These are phyloP conservation scores for Rhinophrynus dorsalis DNA, from an alignment of 2,797 vertebrate species.

Conservation along the genomic window DNA sequence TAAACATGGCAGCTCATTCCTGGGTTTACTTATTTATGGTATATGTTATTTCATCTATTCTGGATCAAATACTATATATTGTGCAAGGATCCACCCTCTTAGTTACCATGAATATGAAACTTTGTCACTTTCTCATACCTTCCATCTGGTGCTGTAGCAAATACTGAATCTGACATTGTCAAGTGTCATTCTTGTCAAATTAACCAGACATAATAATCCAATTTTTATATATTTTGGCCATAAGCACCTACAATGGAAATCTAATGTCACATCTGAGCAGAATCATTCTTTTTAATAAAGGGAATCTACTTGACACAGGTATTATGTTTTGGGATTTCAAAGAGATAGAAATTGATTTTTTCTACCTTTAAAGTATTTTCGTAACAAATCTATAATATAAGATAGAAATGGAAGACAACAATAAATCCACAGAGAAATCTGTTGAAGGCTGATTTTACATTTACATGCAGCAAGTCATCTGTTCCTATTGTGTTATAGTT, in stretches of 20 bases:
- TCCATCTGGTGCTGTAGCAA: not conserved
- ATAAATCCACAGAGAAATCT: conserved; percentile 40
- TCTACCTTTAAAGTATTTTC: conserved; percentile 15
- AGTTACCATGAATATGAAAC: too few relatives aligned
- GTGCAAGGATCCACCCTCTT: too few relatives aligned
- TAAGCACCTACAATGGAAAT: too few relatives aligned
- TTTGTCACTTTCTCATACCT: too few relatives aligned
- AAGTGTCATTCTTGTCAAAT: not conserved
- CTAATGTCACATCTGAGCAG: too few relatives aligned
- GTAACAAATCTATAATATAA: conserved; percentile 30
- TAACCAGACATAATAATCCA: too few relatives aligned
- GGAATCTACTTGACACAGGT: not conserved
- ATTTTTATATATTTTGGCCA: too few relatives aligned
- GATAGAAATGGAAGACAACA: conserved; percentile 28
- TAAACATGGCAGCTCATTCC: too few relatives aligned
- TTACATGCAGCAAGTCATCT: conserved; percentile 8
- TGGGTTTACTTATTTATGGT: too few relatives aligned
- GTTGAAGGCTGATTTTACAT: conserved; percentile 33
- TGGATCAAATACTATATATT: too few relatives aligned
- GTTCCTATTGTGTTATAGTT: conserved; percentile 19
- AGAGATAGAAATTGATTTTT: conserved; percentile 11
- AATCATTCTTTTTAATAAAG: too few relatives aligned
- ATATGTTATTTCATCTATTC: too few relatives aligned
- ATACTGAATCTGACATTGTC: not conserved
- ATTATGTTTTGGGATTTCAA: not conserved